Evolutionary conservation across 1,140 invertebrate species (phyloP), one percentile per base, ranked within the genome.

Genomic region (Cecropterus lyciades): DNA sequence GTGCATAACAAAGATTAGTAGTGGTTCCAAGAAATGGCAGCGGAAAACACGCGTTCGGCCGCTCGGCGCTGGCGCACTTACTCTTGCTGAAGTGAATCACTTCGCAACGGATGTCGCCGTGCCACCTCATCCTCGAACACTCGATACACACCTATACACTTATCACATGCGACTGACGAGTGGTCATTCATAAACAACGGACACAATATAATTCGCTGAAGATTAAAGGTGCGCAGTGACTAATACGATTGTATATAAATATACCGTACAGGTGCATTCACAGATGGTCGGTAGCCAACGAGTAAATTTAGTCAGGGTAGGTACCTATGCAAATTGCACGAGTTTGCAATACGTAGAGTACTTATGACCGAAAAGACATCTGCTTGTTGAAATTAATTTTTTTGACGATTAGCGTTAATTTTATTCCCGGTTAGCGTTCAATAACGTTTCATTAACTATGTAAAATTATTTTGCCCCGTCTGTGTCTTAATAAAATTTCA

Each of bases 101-200:
- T 74, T 80, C 82, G 80, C 43, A 57, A 62, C 79, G 75, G 75
- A 79, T 80, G 77, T 77, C 74, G 71, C 78, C 65, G 60, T 49
- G 70, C 70, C 74, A 75, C 56, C 67, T 67, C 68, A 60, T 37
- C n/a, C 45, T 17, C 43, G 13, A 52, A 62, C 66, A 24, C 56
- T 56, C 65, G 69, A 66, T 65, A 65, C 72, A 55, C 67, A 64
- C 53, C 51, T 42, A 71, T 62, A 48, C n/a, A 24, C 24, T 59
- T 48, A 59, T 59, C 24, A 9, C 45, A 62, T 72, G 74, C 70
- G 74, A 80, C 80, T 80, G 73, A 82, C 75, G 79, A 75, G 51
- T 75, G 64, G 75, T 73, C 84, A 88, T 86, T 88, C 85, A 84
- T 85, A 85, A 84, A 82, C 78, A 82, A 77, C 66, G 45, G 9